Conservation (phyloP, 2,113 vertebrate species). For the Toxotes chatareus region DNA sequence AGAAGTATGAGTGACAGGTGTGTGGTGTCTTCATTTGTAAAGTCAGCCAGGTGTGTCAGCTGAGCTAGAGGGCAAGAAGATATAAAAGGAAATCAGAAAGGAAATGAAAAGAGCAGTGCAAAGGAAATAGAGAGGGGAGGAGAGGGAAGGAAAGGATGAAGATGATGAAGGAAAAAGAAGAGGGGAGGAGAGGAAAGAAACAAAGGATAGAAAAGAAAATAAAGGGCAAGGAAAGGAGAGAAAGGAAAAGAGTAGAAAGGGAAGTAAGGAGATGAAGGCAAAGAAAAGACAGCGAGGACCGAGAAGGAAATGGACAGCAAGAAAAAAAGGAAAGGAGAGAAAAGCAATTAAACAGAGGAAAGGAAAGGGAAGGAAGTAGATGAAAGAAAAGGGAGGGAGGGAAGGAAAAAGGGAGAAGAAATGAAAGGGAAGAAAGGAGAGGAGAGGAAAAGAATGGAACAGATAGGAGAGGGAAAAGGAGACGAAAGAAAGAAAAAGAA, state of each 20-base stretch:
- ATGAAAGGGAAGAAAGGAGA: background rate
- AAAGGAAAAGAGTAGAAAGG: no score
- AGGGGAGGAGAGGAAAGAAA: background rate
- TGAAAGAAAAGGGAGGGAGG: fast-evolving
- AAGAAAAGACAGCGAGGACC: background rate
- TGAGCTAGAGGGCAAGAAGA: constrained; percentile 18
- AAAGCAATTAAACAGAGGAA: background rate
- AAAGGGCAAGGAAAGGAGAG: background rate
- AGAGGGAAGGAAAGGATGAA: background rate
- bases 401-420: background rate
- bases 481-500: background rate
- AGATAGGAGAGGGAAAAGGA: background rate
- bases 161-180: background rate
- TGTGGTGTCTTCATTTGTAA: constrained; percentile 66
- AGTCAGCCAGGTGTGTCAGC: constrained; percentile 58
- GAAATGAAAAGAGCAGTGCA: background rate
- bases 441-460: background rate
- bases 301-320: background rate
- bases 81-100: constrained; percentile 1
- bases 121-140: constrained; percentile 1
- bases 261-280: background rate
- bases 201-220: background rate
- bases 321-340: background rate
- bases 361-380: background rate
- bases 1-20: constrained; percentile 61